These are phyloP conservation scores for Achroia grisella DNA, from an alignment of 1,140 invertebrate genomes.

Conservation along the genomic window DNA sequence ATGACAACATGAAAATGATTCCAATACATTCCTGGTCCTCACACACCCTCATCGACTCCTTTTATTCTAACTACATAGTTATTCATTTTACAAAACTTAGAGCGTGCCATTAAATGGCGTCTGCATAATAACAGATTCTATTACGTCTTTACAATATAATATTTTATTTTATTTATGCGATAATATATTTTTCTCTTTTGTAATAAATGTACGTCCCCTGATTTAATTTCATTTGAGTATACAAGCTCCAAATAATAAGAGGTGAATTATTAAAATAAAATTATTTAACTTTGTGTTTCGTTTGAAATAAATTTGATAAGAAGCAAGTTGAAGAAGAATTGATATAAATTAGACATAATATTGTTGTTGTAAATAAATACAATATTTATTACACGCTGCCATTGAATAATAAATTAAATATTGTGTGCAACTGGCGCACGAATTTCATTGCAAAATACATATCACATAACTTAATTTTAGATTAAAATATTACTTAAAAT, in stretches of 20 bases:
- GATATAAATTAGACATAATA: neutral
- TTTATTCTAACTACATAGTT: conserved; percentile 17
- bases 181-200: conserved; percentile 3
- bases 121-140: conserved; percentile 15
- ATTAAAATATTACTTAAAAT: conserved; percentile 65
- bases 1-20: conserved; percentile 4
- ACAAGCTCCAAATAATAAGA: too few relatives aligned
- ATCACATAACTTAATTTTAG: conserved; percentile 61
- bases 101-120: conserved; percentile 43
- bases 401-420: conserved; percentile 28
- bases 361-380: conserved; percentile 2
- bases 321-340: too few relatives aligned
- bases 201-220: neutral
- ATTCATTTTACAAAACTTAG: conserved; percentile 31
- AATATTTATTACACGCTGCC: conserved; percentile 6
- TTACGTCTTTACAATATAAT: conserved; percentile 29
- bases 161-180: conserved; percentile 8
- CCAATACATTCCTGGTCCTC: conserved; percentile 29
- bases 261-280: too few relatives aligned
- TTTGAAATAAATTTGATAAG: too few relatives aligned
- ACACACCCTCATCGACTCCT: conserved; percentile 28
- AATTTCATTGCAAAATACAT: conserved; percentile 47
- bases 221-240: conserved; percentile 14
- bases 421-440: conserved; percentile 19
- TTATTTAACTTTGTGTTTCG: too few relatives aligned